Evolutionary conservation across 2,113 vertebrate genomes (phyloP).

Genomic region (Cranoglanis bouderius): DNA sequence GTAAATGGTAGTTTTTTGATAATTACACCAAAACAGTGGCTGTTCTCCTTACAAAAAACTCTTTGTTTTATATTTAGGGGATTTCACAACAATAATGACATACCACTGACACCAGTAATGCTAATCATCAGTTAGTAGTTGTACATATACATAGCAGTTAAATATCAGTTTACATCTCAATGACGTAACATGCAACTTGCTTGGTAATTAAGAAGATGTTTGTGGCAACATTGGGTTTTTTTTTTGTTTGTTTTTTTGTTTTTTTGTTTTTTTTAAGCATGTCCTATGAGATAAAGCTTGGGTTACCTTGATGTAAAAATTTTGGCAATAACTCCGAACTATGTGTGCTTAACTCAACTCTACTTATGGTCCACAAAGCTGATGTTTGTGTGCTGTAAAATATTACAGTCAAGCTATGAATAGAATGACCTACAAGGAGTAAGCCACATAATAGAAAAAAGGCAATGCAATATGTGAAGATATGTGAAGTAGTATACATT

Average conservation of each 20-base stretch:
- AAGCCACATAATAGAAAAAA: background rate
- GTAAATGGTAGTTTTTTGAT: background rate
- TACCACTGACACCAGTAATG: background rate
- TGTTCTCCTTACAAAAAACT: background rate
- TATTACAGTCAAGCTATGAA: background rate
- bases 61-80: background rate
- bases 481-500: background rate
- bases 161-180: background rate
- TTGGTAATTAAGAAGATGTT: too few relatives aligned
- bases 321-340: background rate
- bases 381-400: background rate
- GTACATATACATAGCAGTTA: background rate
- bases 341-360: background rate
- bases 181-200: too few relatives aligned
- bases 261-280: background rate
- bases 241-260: too few relatives aligned
- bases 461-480: background rate
- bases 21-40: conserved; percentile 17
- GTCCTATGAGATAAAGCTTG: background rate
- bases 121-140: background rate
- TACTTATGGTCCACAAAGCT: background rate
- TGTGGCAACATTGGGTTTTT: background rate
- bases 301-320: background rate
- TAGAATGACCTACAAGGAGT: background rate
- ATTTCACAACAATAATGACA: background rate